phyloP scores from a whole-genome alignment of 2,113 vertebrate genomes.

The Mastomys natalensis region DNA sequence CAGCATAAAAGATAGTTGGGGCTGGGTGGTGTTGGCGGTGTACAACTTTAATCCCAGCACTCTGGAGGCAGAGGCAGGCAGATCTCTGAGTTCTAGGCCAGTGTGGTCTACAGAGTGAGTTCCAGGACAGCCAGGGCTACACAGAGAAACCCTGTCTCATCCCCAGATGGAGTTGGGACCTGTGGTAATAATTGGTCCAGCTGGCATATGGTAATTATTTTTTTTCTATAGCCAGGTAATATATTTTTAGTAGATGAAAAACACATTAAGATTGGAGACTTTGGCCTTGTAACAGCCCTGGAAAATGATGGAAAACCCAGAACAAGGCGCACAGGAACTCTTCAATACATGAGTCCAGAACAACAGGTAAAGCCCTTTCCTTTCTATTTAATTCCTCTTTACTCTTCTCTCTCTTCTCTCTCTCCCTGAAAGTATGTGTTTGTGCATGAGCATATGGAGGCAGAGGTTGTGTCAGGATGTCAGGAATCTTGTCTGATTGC shows the following conservation, averaged over 20 bases:
- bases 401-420: fast-evolving
- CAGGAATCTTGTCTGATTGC: background rate
- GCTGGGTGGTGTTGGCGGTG: background rate
- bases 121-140: background rate
- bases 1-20: slow-evolving; percentile 8
- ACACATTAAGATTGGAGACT: slow-evolving; percentile 94
- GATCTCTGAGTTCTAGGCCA: background rate
- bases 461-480: background rate
- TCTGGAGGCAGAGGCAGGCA: background rate
- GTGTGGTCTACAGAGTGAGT: background rate
- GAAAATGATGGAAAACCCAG: slow-evolving; percentile 71
- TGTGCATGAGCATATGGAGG: background rate
- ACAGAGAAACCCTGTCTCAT: background rate
- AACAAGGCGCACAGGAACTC: slow-evolving; percentile 81
- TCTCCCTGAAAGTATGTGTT: background rate
- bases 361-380: slow-evolving; percentile 84
- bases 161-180: background rate
- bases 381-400: background rate
- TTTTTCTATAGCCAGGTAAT: slow-evolving; percentile 89
- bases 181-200: background rate
- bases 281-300: slow-evolving; percentile 90
- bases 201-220: background rate
- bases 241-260: slow-evolving; percentile 89
- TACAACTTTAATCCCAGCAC: background rate
- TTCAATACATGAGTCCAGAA: slow-evolving; percentile 86